Percentiles rank a stretch among this genome's conserved stretches.
These are phyloP conservation scores for Molossus molossus DNA, from an alignment of 2,797 vertebrate species.

Conservation along the genomic window DNA sequence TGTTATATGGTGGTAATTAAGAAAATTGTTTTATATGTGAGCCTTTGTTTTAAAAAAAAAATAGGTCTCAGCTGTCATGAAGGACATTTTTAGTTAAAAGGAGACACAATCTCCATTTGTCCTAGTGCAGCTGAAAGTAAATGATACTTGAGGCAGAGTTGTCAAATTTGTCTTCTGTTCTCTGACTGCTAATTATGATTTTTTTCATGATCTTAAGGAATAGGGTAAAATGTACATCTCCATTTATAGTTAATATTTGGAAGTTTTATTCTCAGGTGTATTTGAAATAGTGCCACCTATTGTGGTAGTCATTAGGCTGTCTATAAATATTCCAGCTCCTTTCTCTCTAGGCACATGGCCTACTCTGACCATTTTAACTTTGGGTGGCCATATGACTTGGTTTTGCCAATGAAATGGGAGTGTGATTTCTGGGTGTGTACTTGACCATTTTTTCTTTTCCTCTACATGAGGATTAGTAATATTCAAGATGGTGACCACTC, in stretches of 20 bases:
- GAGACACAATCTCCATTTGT: slow-evolving; percentile 3
- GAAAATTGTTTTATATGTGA: neutral
- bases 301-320: neutral
- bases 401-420: neutral
- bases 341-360: neutral
- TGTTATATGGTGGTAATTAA: neutral
- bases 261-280: neutral
- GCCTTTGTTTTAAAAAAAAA: neutral
- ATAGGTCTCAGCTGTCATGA: neutral
- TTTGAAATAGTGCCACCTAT: neutral
- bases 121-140: neutral
- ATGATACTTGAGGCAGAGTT: neutral
- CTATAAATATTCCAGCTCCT: neutral
- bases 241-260: slow-evolving; percentile 40
- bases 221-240: neutral
- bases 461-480: neutral
- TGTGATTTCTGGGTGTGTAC: neutral
- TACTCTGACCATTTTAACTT: neutral
- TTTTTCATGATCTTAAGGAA: neutral
- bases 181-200: neutral
- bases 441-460: neutral
- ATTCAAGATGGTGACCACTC: neutral
- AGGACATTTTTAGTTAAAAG: slow-evolving; percentile 53
- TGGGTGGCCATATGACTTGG: neutral
- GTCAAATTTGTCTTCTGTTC: neutral